Evolutionary conservation across 1,140 invertebrate genomes (phyloP).

Genomic region (Cherax destructor): DNA sequence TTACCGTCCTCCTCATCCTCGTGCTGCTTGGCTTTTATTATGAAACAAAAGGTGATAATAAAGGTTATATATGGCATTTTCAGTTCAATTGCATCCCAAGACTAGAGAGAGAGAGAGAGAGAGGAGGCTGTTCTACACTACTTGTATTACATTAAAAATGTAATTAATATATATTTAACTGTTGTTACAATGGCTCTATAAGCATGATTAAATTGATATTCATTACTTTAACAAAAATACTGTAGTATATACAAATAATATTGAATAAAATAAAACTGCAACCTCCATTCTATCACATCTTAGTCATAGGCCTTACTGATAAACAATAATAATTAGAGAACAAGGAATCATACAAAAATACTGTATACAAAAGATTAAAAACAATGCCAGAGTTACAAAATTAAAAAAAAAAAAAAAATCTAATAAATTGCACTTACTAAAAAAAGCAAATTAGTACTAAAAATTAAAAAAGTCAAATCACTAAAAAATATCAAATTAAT

Average conservation of each 20-base stretch:
- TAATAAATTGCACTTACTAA: no score
- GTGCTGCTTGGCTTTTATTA: conserved; percentile 58
- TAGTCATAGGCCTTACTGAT: background rate
- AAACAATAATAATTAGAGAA: background rate
- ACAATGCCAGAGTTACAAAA: no score
- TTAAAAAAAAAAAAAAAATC: no score
- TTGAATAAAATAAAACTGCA: background rate
- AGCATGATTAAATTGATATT: no score
- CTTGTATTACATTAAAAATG: background rate
- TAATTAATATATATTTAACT: background rate
- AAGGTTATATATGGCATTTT: background rate
- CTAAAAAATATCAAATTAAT: no score
- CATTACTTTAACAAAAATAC: no score
- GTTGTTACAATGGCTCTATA: background rate
- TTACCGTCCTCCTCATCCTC: conserved; percentile 64
- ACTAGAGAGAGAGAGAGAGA: background rate
- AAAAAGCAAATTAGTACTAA: no score
- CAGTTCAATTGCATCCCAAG: background rate
- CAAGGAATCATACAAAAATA: no score
- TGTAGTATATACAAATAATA: no score
- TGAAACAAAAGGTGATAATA: conserved; percentile 28
- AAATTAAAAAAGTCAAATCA: no score
- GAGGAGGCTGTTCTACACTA: background rate
- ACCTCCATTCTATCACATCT: background rate
- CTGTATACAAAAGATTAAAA: no score